phyloP scores from a whole-genome alignment of 2,888 invertebrate species.

The Pelosia muscerda region DNA sequence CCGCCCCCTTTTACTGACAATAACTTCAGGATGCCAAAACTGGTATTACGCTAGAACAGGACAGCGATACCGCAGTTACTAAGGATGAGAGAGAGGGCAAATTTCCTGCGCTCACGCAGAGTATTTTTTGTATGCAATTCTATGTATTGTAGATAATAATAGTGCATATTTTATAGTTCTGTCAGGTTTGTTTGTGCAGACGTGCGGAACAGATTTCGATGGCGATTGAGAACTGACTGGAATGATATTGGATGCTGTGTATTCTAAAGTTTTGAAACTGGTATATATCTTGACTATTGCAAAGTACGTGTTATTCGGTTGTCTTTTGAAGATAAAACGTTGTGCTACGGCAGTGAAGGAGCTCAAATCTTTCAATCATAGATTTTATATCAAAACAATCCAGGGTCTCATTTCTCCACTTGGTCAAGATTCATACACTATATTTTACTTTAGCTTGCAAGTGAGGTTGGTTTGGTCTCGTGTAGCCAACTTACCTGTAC shows the following conservation, averaged over 20 bases:
- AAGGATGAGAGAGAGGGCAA: conserved; percentile 43
- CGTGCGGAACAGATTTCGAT: conserved; percentile 51
- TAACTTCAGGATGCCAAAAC: conserved; percentile 68
- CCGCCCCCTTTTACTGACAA: conserved; percentile 59
- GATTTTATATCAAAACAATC: too few relatives aligned
- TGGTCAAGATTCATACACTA: too few relatives aligned
- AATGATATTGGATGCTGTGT: conserved; percentile 21
- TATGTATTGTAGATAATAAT: conserved; percentile 53
- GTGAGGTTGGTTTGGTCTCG: background rate
- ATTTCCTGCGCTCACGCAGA: conserved; percentile 65
- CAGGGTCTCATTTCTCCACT: too few relatives aligned
- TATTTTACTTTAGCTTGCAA: too few relatives aligned
- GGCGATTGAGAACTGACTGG: conserved; percentile 23
- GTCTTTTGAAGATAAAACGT: too few relatives aligned
- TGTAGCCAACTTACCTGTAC: too few relatives aligned
- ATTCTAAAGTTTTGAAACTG: background rate
- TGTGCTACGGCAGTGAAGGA: too few relatives aligned
- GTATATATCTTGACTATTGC: too few relatives aligned
- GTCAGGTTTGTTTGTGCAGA: conserved; percentile 42
- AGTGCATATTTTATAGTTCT: conserved; percentile 44
- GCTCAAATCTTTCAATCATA: too few relatives aligned
- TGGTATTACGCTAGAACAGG: conserved; percentile 63
- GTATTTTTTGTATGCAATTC: conserved; percentile 61
- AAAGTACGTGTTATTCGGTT: too few relatives aligned
- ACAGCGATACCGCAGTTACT: conserved; percentile 40